phyloP scores from a whole-genome alignment of 37 sponge, comb jelly and placozoan genomes.

The Beroe forskalii region DNA sequence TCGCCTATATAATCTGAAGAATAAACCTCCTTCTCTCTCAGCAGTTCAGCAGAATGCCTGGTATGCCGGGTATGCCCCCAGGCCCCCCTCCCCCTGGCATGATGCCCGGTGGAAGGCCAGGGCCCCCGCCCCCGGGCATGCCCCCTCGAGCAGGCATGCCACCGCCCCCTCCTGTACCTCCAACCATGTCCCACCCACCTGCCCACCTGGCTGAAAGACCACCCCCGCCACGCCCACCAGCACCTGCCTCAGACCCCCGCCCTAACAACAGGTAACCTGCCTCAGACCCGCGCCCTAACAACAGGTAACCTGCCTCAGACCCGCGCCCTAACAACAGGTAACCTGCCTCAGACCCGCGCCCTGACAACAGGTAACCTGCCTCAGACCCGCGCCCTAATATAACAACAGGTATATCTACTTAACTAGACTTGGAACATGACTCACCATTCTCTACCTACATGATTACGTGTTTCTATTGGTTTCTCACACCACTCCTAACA shows the following conservation, averaged over 20 bases:
- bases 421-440: too few relatives aligned
- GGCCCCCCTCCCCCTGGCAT: background rate
- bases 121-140: background rate
- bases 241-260: conserved; percentile 1
- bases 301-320: too few relatives aligned
- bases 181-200: background rate
- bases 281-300: background rate
- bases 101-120: background rate
- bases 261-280: background rate
- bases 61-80: conserved; percentile 42
- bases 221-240: conserved; percentile 13
- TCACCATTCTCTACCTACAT: too few relatives aligned
- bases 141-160: conserved; percentile 23
- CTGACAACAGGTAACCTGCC: too few relatives aligned
- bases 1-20: too few relatives aligned
- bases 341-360: too few relatives aligned
- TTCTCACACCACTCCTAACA: too few relatives aligned
- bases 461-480: too few relatives aligned
- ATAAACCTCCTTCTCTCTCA: too few relatives aligned
- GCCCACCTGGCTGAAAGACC: conserved; percentile 12
- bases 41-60: background rate
- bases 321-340: too few relatives aligned
- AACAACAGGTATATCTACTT: too few relatives aligned
- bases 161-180: conserved; percentile 10
- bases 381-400: too few relatives aligned